Evolutionary conservation across 2,797 vertebrate genomes (phyloP), one percentile per base, ranked within the genome.

Genomic region (Brachyalestes nurse): DNA sequence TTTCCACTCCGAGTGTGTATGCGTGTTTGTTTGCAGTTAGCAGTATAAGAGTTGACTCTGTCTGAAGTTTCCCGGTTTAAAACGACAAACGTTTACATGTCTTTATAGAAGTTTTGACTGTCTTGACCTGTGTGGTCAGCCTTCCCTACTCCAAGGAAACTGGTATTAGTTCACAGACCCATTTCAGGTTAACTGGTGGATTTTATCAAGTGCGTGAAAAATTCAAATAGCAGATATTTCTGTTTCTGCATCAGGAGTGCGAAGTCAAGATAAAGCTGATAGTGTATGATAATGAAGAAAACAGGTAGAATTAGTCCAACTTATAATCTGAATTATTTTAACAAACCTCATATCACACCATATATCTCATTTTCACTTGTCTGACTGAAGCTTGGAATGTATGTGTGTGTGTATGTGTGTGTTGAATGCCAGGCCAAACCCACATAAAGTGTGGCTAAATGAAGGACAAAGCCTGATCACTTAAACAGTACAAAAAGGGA

Each of bases 401-500:
- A 67, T 82, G 57, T 53, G 73, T 72, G 85, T 87, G 79, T 78
- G 87, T 89, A 78, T 73, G 79, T 78, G 82, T 86, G 67, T 82
- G 78, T 75, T 85, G 82, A 83, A 80, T 83, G 77, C 74, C 66
- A 79, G 80, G 77, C 77, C 83, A 82, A 82, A 84, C 70, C 69
- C 66, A 82, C 51, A 75, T 79, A 72, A 88, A 82, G 75, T 71
- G 75, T 80, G 53, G 40, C 51, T 28, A 75, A 73, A 81, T 81
- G 77, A 88, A 83, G 85, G 78, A 84, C 83, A 61, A 55, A 25
- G 71, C 13, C 72, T 25, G 79, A 76, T 88, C 85, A 85, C 79
- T 82, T 85, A 75, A 86, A 70, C 84, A 88, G 88, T 88, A 76
- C 84, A 89, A 82, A 88, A 90, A 90, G 87, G 86, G 89, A 91